These are phyloP conservation scores for Lucinisca nassula DNA, from an alignment of 2,888 invertebrate species.

Conservation along the genomic window DNA sequence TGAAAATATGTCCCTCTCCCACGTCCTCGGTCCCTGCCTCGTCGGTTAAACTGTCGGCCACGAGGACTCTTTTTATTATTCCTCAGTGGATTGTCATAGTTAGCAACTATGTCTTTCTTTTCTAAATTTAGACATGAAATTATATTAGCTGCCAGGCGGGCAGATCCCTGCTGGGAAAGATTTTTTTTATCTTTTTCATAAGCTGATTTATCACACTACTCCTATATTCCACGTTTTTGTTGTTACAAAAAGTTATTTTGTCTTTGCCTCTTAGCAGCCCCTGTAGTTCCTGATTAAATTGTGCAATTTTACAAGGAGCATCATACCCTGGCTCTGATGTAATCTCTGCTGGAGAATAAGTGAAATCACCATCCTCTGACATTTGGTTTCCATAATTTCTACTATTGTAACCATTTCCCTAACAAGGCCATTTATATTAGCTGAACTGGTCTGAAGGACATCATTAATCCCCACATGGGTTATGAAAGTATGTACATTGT, in stretches of 20 bases:
- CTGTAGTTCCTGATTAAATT: not conserved
- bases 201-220: not conserved
- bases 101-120: not conserved
- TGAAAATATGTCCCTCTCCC: not conserved
- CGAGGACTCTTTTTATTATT: not conserved
- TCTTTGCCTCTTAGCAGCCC: not conserved
- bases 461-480: not conserved
- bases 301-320: not conserved
- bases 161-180: not conserved
- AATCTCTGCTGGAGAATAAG: not conserved
- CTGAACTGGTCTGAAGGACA: not conserved
- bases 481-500: not conserved
- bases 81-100: not conserved
- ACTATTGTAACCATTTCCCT: not conserved
- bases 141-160: not conserved
- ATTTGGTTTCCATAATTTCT: not conserved
- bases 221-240: not conserved
- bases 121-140: not conserved
- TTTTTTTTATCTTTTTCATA: not conserved
- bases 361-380: not conserved
- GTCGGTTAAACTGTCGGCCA: not conserved
- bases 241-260: not conserved
- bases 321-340: not conserved
- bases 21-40: not conserved
- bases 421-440: not conserved